Evolutionary conservation across 2,113 vertebrate genomes (phyloP).

Genomic region (Meleagris gallopavo): DNA sequence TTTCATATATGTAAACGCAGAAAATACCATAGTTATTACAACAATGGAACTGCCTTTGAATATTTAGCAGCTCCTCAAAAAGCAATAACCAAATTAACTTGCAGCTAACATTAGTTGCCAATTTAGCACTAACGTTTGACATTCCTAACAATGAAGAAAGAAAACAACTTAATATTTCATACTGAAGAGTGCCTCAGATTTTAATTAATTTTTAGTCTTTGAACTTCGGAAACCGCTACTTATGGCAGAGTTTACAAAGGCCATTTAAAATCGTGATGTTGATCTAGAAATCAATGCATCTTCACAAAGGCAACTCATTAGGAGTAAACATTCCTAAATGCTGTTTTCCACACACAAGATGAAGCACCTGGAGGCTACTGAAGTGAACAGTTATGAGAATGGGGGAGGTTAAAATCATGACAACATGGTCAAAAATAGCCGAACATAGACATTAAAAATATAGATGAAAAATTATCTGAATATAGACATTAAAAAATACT

Average conservation of each 20-base stretch:
- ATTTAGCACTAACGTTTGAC: background rate
- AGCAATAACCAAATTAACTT: background rate
- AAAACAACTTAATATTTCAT: slow-evolving; percentile 17
- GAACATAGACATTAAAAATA: background rate
- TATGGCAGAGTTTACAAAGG: slow-evolving; percentile 56
- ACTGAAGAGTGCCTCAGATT: background rate
- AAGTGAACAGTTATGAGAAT: background rate
- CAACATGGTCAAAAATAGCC: background rate
- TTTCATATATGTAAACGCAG: background rate
- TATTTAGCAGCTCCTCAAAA: background rate
- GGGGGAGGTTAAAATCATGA: background rate
- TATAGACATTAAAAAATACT: background rate
- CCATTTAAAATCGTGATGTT: slow-evolving; percentile 58
- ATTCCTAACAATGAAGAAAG: slow-evolving; percentile 23
- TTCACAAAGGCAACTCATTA: slow-evolving; percentile 59
- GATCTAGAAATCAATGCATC: slow-evolving; percentile 56
- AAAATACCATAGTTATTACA: background rate
- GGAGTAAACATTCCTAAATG: slow-evolving; percentile 22
- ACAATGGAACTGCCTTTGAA: background rate
- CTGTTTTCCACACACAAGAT: background rate
- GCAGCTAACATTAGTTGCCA: background rate
- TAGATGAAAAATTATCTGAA: background rate
- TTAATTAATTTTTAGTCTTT: slow-evolving; percentile 68
- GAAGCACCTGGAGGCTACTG: slow-evolving; percentile 13
- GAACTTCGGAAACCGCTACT: slow-evolving; percentile 60